Evolutionary conservation across 2,888 invertebrate genomes (phyloP).

Genomic region (Callinectes sapidus): DNA sequence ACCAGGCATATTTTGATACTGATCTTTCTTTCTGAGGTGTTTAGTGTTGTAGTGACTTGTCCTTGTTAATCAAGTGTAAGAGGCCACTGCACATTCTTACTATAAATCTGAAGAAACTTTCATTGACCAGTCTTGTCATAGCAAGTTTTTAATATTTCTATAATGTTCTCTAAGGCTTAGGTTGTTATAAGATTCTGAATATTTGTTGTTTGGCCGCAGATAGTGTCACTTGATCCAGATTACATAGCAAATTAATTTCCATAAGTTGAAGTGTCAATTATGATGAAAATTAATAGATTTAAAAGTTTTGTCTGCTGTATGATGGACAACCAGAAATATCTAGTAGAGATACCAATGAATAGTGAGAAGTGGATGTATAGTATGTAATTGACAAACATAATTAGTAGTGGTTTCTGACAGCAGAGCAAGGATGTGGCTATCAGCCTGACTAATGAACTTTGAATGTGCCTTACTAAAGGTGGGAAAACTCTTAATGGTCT

Average conservation of each 20-base stretch:
- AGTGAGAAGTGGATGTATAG: background rate
- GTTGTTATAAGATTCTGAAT: background rate
- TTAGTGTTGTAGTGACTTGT: background rate
- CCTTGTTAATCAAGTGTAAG: background rate
- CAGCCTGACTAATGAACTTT: background rate
- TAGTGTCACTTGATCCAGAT: background rate
- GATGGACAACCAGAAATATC: background rate
- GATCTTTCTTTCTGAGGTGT: background rate
- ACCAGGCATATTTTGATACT: background rate
- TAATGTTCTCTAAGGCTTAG: background rate
- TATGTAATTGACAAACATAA: background rate
- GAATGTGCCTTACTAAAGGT: slow-evolving; percentile 9
- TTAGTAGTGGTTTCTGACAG: background rate
- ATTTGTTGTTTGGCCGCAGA: background rate
- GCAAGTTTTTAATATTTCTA: background rate
- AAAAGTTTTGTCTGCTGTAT: background rate
- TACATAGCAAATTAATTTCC: background rate
- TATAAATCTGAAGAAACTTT: background rate
- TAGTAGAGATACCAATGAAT: background rate
- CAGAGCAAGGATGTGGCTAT: background rate
- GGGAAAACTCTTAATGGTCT: background rate
- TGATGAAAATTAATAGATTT: background rate
- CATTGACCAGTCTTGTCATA: background rate
- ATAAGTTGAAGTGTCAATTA: background rate
- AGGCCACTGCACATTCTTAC: background rate